A percentile compares a stretch with the other conserved stretches of the same genome.
phyloP scores from a whole-genome alignment of 2,113 vertebrate species.

The Manacus vitellinus region DNA sequence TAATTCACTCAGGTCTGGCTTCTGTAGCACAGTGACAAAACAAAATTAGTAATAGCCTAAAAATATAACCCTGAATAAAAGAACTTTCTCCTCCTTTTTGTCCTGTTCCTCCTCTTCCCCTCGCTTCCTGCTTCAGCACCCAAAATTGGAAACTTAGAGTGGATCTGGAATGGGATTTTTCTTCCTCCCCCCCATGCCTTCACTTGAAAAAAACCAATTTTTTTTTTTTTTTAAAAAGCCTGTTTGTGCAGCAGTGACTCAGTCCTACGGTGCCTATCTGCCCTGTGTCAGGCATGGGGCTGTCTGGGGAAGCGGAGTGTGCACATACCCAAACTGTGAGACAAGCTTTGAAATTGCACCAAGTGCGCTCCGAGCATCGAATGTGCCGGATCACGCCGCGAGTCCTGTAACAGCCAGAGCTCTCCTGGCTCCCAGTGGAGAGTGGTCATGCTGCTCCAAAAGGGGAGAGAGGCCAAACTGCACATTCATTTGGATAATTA shows the following conservation, averaged over 20 bases:
- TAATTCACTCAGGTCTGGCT: constrained; percentile 8
- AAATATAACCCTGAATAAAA: constrained; percentile 40
- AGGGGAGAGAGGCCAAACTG: constrained; percentile 25
- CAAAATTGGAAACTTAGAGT: constrained; percentile 7
- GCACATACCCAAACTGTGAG: constrained; percentile 69
- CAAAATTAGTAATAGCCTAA: not conserved
- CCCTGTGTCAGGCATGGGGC: constrained; percentile 63
- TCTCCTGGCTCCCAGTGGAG: not conserved
- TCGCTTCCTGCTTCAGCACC: constrained; percentile 24
- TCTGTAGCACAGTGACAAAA: not conserved
- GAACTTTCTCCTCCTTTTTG: not conserved
- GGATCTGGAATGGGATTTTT: constrained; percentile 2
- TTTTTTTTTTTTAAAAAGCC: not conserved
- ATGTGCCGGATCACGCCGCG: not conserved
- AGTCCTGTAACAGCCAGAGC: constrained; percentile 33
- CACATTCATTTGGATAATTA: constrained; percentile 40
- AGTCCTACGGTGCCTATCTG: constrained; percentile 52
- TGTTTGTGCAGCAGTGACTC: constrained; percentile 59
- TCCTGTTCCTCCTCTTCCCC: not conserved
- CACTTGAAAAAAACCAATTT: not conserved
- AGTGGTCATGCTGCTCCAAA: not conserved
- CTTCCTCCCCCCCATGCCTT: not conserved
- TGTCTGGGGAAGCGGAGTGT: constrained; percentile 62
- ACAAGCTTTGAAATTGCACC: constrained; percentile 65
- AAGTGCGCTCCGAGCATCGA: constrained; percentile 30